phyloP scores from a whole-genome alignment of 2,888 invertebrate genomes.

The Temnothorax unifasciatus region DNA sequence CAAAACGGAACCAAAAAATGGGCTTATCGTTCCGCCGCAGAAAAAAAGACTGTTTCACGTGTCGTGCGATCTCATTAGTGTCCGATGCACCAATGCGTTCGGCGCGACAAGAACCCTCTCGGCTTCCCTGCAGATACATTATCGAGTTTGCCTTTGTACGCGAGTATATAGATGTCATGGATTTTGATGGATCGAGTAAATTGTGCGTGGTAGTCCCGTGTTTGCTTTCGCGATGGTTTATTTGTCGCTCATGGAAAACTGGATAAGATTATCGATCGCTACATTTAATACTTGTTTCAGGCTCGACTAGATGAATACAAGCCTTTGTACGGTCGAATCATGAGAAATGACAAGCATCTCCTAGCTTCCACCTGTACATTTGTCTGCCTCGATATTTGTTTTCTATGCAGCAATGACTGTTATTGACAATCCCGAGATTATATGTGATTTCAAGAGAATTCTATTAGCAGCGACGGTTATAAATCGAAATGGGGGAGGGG shows the following conservation, averaged over 20 bases:
- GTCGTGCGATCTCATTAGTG: constrained; percentile 43
- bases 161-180: constrained; percentile 53
- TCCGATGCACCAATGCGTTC: constrained; percentile 40
- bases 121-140: constrained; percentile 28
- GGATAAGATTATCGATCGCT: constrained; percentile 51
- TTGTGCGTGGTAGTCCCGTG: constrained; percentile 53
- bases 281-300: constrained; percentile 43
- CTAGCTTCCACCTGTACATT: not conserved
- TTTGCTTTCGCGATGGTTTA: constrained; percentile 49
- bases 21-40: not conserved
- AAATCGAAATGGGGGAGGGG: constrained; percentile 14
- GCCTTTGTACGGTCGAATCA: not conserved
- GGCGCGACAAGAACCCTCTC: constrained; percentile 26
- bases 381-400: not conserved
- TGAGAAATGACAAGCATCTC: not conserved
- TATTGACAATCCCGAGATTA: constrained; percentile 7
- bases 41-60: not conserved
- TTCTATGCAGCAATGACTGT: not conserved
- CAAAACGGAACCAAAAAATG: not conserved
- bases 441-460: not conserved
- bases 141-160: constrained; percentile 45
- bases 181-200: constrained; percentile 57
- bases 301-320: not conserved
- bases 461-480: not conserved
- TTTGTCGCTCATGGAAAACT: constrained; percentile 44